phyloP scores from a whole-genome alignment of 2,113 vertebrate genomes.

The Chauna torquata region DNA sequence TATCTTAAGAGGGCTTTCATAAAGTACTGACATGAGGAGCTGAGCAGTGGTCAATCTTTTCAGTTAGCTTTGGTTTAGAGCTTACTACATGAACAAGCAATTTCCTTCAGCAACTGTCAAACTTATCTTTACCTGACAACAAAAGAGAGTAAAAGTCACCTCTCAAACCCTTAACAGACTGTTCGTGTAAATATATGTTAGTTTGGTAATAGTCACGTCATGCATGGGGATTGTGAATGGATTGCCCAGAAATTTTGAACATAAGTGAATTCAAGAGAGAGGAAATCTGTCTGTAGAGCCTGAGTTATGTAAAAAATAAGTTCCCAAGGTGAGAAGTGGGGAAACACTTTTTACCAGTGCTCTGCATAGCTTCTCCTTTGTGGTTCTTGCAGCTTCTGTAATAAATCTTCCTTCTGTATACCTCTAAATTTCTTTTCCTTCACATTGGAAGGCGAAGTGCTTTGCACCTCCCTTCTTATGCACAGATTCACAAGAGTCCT shows the following conservation, averaged over 20 bases:
- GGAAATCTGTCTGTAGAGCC: not conserved
- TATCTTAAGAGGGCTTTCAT: not conserved
- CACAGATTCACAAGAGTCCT: not conserved
- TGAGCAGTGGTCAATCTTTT: not conserved
- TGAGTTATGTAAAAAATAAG: not conserved
- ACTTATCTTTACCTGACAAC: not conserved
- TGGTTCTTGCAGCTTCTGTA: not conserved
- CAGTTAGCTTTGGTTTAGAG: not conserved
- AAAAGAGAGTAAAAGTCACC: not conserved
- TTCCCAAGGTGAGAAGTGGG: not conserved
- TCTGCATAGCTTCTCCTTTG: not conserved
- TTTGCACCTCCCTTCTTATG: not conserved
- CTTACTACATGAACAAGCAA: not conserved
- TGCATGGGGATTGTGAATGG: not conserved
- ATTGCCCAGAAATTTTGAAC: not conserved
- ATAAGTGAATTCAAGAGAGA: not conserved
- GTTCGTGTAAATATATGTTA: not conserved
- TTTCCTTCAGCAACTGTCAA: not conserved
- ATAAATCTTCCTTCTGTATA: not conserved
- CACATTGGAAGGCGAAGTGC: not conserved
- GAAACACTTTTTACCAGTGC: not conserved
- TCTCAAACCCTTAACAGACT: not conserved
- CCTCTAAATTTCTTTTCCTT: not conserved
- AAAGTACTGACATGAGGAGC: not conserved
- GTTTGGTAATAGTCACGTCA: not conserved